Evolutionary conservation across 30 jellyfish, hydroid and myxozoan species (phyloP).

Genomic region (Turritopsis rubra): DNA sequence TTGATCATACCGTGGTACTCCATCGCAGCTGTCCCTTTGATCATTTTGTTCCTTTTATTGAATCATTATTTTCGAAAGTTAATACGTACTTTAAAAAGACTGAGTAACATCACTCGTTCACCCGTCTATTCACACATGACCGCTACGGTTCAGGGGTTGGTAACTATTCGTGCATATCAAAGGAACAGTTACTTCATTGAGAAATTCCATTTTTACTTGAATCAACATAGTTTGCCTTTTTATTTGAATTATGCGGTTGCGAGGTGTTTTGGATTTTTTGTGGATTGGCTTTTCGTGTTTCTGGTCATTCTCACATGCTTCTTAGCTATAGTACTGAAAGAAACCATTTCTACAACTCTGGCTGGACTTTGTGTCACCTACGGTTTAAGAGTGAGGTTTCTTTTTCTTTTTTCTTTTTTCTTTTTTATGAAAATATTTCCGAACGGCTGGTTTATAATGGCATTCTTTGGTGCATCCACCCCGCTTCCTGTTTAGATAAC

Average conservation of each 20-base stretch:
- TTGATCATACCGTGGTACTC: constrained; percentile 62
- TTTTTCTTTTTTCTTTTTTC: background rate
- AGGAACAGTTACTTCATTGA: constrained; percentile 23
- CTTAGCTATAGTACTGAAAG: constrained; percentile 43
- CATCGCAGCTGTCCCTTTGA: background rate
- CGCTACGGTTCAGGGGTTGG: constrained; percentile 66
- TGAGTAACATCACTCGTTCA: constrained; percentile 59
- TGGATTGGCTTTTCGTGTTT: constrained; percentile 37
- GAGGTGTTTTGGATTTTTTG: constrained; percentile 53
- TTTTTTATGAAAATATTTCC: background rate
- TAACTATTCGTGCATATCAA: constrained; percentile 55
- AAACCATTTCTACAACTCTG: constrained; percentile 54
- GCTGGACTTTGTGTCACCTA: constrained; percentile 67
- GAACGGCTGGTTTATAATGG: background rate
- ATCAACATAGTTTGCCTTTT: constrained; percentile 49
- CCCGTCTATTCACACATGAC: constrained; percentile 71
- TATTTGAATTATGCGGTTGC: constrained; percentile 25
- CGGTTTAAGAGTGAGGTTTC: constrained; percentile 50
- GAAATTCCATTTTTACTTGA: constrained; percentile 32
- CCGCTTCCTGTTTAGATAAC: constrained; percentile 35
- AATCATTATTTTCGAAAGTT: constrained; percentile 52
- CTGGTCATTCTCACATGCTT: constrained; percentile 27
- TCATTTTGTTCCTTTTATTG: background rate
- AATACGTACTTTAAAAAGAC: constrained; percentile 48
- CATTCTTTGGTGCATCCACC: background rate